These are phyloP conservation scores for Nasonia vitripennis DNA, from an alignment of 1,140 invertebrate genomes.

Conservation along the genomic window DNA sequence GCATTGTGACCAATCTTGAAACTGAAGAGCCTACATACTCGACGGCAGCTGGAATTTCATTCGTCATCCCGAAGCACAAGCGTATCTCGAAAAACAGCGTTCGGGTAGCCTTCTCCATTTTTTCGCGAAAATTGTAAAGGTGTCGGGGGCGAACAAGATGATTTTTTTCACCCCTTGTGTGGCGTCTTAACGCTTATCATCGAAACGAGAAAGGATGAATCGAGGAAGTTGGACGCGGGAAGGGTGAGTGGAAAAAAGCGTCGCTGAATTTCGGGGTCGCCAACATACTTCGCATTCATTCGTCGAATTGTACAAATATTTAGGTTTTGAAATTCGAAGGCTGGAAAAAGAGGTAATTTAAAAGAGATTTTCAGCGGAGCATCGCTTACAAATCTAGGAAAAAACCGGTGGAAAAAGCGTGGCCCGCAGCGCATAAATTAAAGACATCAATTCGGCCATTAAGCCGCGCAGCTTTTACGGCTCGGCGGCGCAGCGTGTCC, in stretches of 20 bases:
- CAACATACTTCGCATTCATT: too few species aligned
- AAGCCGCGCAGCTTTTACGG: background rate
- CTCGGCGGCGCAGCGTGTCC: background rate
- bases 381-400: background rate
- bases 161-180: background rate
- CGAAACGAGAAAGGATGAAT: background rate
- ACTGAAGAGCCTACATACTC: conserved; percentile 16
- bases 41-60: conserved; percentile 42
- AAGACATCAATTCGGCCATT: background rate
- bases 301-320: too few species aligned
- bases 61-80: conserved; percentile 27
- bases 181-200: background rate
- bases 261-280: background rate
- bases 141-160: background rate
- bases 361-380: too few species aligned
- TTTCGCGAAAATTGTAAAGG: conserved; percentile 24
- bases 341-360: too few species aligned
- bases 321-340: too few species aligned
- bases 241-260: background rate
- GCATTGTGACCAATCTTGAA: conserved; percentile 10
- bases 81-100: background rate
- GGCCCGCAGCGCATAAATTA: background rate
- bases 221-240: too few species aligned
- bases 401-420: background rate
- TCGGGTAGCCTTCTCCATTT: background rate